Conservation (phyloP, 2,888 invertebrate species). For the Yponomeuta plumbellus region DNA sequence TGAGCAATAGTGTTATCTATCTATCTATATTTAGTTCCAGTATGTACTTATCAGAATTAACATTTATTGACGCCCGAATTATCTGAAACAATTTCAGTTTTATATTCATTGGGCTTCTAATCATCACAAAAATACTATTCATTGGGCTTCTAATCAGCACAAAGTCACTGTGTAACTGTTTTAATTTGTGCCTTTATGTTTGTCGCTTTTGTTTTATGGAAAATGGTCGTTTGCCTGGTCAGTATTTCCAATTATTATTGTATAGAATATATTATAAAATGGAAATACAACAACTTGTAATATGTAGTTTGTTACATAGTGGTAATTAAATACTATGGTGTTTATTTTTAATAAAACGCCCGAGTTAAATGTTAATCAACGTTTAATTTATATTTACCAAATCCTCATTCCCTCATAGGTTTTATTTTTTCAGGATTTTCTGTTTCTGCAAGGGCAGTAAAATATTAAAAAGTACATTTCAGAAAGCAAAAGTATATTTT, state of each 20-base stretch:
- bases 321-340: slow-evolving; percentile 5
- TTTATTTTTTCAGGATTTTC: no score
- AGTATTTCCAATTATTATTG: neutral
- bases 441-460: no score
- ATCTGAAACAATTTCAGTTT: no score
- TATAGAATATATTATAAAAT: neutral
- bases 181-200: neutral
- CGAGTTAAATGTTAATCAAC: neutral
- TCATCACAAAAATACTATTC: neutral
- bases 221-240: neutral
- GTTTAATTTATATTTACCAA: neutral
- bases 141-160: neutral
- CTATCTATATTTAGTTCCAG: no score
- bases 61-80: no score
- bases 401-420: neutral
- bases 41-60: no score
- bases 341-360: slow-evolving; percentile 12
- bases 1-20: no score
- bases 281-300: neutral
- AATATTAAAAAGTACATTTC: no score
- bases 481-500: no score
- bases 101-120: neutral
- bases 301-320: slow-evolving; percentile 1
- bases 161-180: neutral
- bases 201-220: neutral